Evolutionary conservation across 1,140 invertebrate species (phyloP).

Genomic region (Ceratitis capitata): DNA sequence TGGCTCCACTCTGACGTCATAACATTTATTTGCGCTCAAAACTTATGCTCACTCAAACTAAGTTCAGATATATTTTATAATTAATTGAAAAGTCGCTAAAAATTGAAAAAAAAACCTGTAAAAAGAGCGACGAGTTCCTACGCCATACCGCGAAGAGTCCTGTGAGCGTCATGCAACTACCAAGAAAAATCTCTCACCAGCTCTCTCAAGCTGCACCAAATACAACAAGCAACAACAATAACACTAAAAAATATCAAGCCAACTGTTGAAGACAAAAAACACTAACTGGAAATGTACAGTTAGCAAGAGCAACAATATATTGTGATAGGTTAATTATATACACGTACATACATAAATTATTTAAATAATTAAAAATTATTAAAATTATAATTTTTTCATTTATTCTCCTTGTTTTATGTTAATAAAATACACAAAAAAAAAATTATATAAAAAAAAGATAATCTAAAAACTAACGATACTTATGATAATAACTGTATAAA

Average conservation of each 20-base stretch:
- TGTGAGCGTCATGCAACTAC: background rate
- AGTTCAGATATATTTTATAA: too few relatives aligned
- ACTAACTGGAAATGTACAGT: slow-evolving; percentile 15
- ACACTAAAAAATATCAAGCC: background rate
- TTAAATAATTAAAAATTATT: background rate
- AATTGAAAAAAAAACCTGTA: background rate
- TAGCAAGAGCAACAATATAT: slow-evolving; percentile 6
- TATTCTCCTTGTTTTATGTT: background rate
- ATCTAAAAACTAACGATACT: background rate
- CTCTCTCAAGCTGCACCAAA: background rate
- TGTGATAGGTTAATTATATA: slow-evolving; percentile 34
- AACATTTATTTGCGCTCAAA: too few relatives aligned
- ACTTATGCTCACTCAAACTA: too few relatives aligned
- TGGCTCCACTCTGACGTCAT: too few relatives aligned
- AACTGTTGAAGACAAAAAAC: slow-evolving; percentile 13
- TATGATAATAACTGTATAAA: background rate
- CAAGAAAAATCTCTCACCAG: background rate
- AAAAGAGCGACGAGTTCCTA: background rate
- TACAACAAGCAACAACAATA: background rate
- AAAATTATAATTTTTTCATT: too few relatives aligned
- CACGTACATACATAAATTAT: slow-evolving; percentile 10
- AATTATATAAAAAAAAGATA: background rate
- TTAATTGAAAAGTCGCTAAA: too few relatives aligned
- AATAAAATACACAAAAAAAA: background rate
- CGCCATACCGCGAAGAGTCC: too few relatives aligned